Conservation (phyloP, 2,888 invertebrate genomes). For the Cenopis cana region DNA sequence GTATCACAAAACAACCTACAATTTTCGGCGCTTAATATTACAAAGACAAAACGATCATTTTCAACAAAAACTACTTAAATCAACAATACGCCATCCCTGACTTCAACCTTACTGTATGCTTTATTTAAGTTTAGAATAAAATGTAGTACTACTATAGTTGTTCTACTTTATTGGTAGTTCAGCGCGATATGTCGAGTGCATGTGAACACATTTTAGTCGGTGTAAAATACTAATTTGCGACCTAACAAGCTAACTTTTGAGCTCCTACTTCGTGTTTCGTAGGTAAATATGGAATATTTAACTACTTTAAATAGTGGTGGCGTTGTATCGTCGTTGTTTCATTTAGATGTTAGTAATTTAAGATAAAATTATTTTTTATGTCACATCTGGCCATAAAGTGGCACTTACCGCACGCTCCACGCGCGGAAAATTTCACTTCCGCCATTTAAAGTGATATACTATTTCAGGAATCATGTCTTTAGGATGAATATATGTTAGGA, state of each 20-base stretch:
- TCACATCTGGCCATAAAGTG: too few species aligned
- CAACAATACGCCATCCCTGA: neutral
- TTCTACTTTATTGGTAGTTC: too few species aligned
- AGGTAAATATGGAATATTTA: neutral
- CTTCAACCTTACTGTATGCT: neutral
- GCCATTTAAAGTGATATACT: too few species aligned
- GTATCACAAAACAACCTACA: constrained; percentile 6
- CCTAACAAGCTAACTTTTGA: constrained; percentile 3
- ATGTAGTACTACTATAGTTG: too few species aligned
- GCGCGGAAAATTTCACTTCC: too few species aligned
- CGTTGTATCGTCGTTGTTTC: too few species aligned
- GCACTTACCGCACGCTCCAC: too few species aligned
- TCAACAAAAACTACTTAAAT: constrained; percentile 5
- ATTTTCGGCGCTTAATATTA: constrained; percentile 6
- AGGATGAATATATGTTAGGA: too few species aligned
- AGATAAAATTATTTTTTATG: too few species aligned
- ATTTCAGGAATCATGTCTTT: too few species aligned
- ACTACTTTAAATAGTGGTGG: neutral
- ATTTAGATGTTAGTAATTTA: too few species aligned
- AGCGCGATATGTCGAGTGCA: neutral
- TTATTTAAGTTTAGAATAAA: constrained; percentile 2
- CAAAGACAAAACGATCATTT: constrained; percentile 1
- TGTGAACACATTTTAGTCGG: neutral
- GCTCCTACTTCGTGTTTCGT: neutral
- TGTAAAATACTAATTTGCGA: constrained; percentile 19